Percentiles rank a stretch among this genome's conserved stretches.
These are phyloP conservation scores for Nannobrachium achirus DNA, from an alignment of 2,113 vertebrate genomes.

Conservation along the genomic window DNA sequence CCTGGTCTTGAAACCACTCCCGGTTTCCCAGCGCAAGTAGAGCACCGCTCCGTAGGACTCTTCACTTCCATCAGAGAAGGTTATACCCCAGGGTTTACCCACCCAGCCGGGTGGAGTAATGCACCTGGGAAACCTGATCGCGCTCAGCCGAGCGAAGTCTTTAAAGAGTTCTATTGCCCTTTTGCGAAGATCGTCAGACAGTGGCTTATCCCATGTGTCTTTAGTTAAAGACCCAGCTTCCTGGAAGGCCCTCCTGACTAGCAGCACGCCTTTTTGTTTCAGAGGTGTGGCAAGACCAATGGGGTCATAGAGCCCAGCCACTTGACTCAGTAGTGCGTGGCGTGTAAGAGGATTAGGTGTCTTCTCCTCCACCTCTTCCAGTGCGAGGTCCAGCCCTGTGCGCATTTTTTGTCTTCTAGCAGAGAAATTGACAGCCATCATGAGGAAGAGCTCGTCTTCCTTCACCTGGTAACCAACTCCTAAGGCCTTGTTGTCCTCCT, in stretches of 20 bases:
- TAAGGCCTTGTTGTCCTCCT: no score
- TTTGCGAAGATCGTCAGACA: slow-evolving; percentile 22
- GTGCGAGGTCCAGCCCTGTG: slow-evolving; percentile 2
- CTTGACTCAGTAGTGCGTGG: slow-evolving; percentile 13
- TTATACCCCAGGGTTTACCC: slow-evolving; percentile 12
- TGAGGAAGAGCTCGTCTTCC: slow-evolving; percentile 11
- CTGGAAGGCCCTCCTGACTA: slow-evolving; percentile 39
- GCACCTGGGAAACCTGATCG: slow-evolving; percentile 18
- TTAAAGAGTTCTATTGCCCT: slow-evolving; percentile 20
- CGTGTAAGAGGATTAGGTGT: slow-evolving; percentile 25
- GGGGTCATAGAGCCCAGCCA: no score
- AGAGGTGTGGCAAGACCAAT: slow-evolving; percentile 3
- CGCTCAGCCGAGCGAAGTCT: slow-evolving; percentile 8
- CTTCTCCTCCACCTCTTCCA: slow-evolving; percentile 18
- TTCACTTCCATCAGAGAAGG: slow-evolving; percentile 13
- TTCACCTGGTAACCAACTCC: no score
- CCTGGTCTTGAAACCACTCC: background rate
- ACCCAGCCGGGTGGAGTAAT: slow-evolving; percentile 19
- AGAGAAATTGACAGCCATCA: no score
- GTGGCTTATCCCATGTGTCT: no score
- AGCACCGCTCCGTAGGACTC: slow-evolving; percentile 22
- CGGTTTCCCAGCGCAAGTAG: slow-evolving; percentile 11
- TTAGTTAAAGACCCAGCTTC: no score
- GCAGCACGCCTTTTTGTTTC: slow-evolving; percentile 37
- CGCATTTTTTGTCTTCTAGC: slow-evolving; percentile 22